Evolutionary conservation across 1,140 invertebrate genomes (phyloP), one percentile per base, ranked within the genome.

Genomic region (Ruditapes philippinarum): DNA sequence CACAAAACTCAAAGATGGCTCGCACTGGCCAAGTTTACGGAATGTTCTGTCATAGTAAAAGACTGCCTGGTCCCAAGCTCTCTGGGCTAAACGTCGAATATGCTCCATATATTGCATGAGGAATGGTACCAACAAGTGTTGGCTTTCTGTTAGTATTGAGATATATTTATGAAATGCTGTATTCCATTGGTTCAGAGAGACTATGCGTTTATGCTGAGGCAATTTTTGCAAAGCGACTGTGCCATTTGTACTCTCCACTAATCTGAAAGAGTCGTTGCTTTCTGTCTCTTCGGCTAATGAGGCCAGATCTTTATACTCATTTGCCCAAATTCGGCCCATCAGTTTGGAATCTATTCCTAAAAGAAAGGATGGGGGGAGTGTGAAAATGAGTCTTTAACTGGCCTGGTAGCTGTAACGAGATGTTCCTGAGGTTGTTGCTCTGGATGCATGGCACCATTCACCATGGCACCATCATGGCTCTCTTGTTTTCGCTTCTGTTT

Each of bases 91-190:
- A 17, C 57, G 57, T n/a, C 57, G 57, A 17, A 60, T 60, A 5
- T 60, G 57, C 57, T 60, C 57, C 57, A 60, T 60, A 28, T 60
- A 60, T 60, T 60, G 57, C 57, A 60, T 60, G 17, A 60, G 57
- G 25, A 7, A 28, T n/a, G 57, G 14, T n/a, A 60, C n/a, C 25
- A n/a, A 28, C 14, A 17, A n/a, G 57, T 11, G 57, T 60, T 60
- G 57, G 17, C 25, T 17, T 60, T 60, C 57, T 28, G 57, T 60
- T 5, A 60, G 14, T 28, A 60, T 28, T 5, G 57, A 17, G 11
- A 60, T 28, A 28, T 60, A 60, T 60, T 60, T 60, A 60, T 60
- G 57, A 28, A 60, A 60, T 17, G 57, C 57, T 60, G 57, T 60
- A 60, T 60, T n/a, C 57, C 57, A 60, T 60, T 60, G 57, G 14